Evolutionary conservation across 1,140 invertebrate species (phyloP).

Genomic region (Ectropis grisescens): DNA sequence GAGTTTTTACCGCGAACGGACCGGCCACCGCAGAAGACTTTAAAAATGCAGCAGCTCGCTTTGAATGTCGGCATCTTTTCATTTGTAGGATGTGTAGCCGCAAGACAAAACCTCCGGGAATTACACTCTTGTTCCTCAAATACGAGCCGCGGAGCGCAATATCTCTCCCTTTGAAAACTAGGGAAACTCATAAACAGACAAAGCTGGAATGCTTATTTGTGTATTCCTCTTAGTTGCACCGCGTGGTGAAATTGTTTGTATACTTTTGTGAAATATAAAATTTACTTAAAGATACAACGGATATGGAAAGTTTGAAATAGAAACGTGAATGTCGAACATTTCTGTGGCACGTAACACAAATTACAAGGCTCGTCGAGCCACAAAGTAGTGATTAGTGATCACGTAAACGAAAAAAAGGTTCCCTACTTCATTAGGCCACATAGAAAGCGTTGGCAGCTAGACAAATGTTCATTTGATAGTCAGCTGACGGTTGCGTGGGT

Average conservation of each 20-base stretch:
- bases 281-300: too few species aligned
- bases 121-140: slow-evolving; percentile 52
- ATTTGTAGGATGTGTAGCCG: slow-evolving; percentile 48
- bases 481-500: background rate
- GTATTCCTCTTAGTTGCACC: slow-evolving; percentile 16
- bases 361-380: too few species aligned
- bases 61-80: slow-evolving; percentile 48
- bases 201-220: slow-evolving; percentile 31
- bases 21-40: slow-evolving; percentile 25
- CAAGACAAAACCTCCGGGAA: slow-evolving; percentile 59
- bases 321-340: too few species aligned
- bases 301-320: too few species aligned
- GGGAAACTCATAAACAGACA: slow-evolving; percentile 47
- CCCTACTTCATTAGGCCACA: too few species aligned
- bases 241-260: slow-evolving; percentile 24
- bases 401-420: too few species aligned
- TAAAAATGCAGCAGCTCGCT: slow-evolving; percentile 46
- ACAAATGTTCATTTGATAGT: too few species aligned
- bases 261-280: slow-evolving; percentile 3
- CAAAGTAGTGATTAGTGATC: too few species aligned
- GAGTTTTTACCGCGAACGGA: slow-evolving; percentile 22
- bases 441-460: too few species aligned
- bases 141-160: slow-evolving; percentile 41
- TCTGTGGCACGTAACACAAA: too few species aligned
- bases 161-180: slow-evolving; percentile 52